A percentile compares a stretch with the other conserved stretches of the same genome.
phyloP scores from a whole-genome alignment of 2,888 invertebrate species.

The Petrophora chlorosata region DNA sequence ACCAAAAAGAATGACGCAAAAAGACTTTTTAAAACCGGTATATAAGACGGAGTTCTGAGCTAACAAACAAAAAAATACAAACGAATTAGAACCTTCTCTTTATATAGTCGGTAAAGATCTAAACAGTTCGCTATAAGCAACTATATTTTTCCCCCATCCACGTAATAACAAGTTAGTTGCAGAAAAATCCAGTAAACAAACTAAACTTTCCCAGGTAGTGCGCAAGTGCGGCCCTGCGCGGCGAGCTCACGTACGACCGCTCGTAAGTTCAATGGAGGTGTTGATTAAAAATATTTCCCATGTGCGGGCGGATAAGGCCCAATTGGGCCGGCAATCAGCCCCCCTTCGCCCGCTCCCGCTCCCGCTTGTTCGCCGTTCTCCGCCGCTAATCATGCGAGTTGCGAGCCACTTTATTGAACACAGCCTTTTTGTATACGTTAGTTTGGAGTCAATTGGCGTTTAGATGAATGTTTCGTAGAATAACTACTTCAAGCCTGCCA shows the following conservation, averaged over 20 bases:
- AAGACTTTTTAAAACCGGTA: no score
- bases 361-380: constrained; percentile 43
- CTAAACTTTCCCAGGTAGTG: constrained; percentile 20
- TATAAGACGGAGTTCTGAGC: no score
- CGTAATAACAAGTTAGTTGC: no score
- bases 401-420: constrained; percentile 55
- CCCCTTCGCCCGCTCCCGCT: constrained; percentile 51
- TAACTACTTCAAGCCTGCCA: neutral
- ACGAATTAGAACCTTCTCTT: no score
- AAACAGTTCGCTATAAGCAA: no score
- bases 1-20: no score
- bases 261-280: constrained; percentile 85
- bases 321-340: constrained; percentile 83
- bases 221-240: constrained; percentile 62
- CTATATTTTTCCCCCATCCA: no score
- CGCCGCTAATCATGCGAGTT: constrained; percentile 75
- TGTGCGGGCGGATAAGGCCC: constrained; percentile 84
- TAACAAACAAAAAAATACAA: no score
- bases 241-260: constrained; percentile 81
- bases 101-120: no score
- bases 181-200: neutral
- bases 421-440: constrained; percentile 22
- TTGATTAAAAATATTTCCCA: constrained; percentile 85
- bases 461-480: neutral
- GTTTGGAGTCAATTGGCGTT: constrained; percentile 1